Base-by-base conservation (phyloP, 2,113 vertebrate genomes). In the Microtus richardsoni region DNA sequence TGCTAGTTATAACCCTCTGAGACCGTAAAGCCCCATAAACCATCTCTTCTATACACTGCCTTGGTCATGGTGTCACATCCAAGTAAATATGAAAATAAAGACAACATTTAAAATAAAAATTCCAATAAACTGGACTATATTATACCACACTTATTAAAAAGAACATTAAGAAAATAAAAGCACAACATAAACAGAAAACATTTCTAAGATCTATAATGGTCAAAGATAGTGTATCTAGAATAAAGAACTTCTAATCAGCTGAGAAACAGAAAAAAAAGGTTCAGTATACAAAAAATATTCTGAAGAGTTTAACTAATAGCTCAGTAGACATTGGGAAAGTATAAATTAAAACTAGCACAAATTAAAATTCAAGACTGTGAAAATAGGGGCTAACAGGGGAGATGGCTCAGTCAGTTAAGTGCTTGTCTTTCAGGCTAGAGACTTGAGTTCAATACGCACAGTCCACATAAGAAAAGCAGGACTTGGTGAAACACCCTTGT, bases 41-140 rank as follows among this genome's bases (percentile, higher is more conserved):
- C 19, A 22, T 58, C n/a, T 58, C 49, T 58, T 80, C 26, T 58
- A 2, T 54, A n/a, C 54, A 33, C 11, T 58, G 33, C 33, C 33
- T n/a, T n/a, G 33, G 52, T 58, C 33, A 58, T 24, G 52, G 52
- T 58, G 33, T 58, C 11, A n/a, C 12, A 80, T 80, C 52, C 36
- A 11, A 58, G 78, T 52, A 80, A 80, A 80, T 80, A 58, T 24
- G 33, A 58, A 80, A 80, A 11, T 52, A 54, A 54, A 80, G 47
- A n/a, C 33, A 33, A 80, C 21, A 80, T 80, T n/a, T 26, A 92
- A 79, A 74, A 74, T 74, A 66, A 49, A 93, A 82, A 89, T 66
- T 82, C 21, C 30, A 41, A 94, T 19, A 86, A 73, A 85, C n/a
- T 64, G n/a, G 26, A 36, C 68, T n/a, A 89, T 11, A 66, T 39